Percentiles rank a stretch among this genome's conserved stretches.
phyloP scores from a whole-genome alignment of 2,113 vertebrate species.

The Scolopax mira region DNA sequence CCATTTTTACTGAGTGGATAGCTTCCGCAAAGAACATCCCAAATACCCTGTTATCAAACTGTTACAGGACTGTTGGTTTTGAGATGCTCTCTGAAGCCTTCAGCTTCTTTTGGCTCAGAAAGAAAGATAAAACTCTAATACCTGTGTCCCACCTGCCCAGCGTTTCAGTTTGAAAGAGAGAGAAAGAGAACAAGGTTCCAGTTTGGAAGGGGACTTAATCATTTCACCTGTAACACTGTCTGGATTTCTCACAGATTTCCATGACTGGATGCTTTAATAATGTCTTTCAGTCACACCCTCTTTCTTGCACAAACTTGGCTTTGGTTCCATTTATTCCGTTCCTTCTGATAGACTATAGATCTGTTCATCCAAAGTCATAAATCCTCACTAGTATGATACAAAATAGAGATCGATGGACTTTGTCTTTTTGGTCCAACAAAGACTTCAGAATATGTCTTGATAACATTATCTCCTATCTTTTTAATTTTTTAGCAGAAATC shows the following conservation, averaged over 20 bases:
- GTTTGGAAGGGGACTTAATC: not conserved
- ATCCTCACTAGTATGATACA: not conserved
- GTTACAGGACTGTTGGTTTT: not conserved
- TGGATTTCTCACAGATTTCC: conserved; percentile 16
- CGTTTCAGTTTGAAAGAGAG: not conserved
- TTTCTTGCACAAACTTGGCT: not conserved
- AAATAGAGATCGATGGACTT: conserved; percentile 15
- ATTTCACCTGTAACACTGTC: not conserved
- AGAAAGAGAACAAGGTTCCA: not conserved
- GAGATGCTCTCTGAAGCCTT: not conserved
- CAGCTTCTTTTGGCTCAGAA: not conserved
- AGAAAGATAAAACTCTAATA: not conserved
- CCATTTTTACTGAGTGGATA: not conserved
- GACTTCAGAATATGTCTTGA: not conserved
- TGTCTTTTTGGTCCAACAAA: not conserved
- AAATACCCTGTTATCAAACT: not conserved
- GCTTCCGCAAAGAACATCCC: not conserved
- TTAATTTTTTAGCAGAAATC: conserved; percentile 41
- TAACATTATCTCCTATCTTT: conserved; percentile 37
- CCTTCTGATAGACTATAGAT: conserved; percentile 5
- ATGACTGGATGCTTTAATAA: conserved; percentile 5
- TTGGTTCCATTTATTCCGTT: not conserved
- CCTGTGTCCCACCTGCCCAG: not conserved
- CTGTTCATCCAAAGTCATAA: conserved; percentile 37
- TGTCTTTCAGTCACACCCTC: not conserved